Evolutionary conservation across 1,140 invertebrate genomes (phyloP), one percentile per base, ranked within the genome.

Genomic region (Papilio machaon): DNA sequence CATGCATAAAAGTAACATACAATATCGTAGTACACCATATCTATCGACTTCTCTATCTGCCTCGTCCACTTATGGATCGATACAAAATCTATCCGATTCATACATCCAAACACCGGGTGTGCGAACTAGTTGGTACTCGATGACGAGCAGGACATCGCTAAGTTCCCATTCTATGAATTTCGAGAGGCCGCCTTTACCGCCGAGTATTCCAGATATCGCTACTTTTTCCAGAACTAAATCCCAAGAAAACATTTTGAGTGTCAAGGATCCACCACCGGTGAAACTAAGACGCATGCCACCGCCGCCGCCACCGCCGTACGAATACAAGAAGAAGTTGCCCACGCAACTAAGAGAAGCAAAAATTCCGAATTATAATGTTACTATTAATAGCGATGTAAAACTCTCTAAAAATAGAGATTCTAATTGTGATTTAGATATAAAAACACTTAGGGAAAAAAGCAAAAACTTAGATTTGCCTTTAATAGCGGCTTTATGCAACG

Each of bases 401-500:
- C 81, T 78, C 38, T 90, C 81, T 85, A 94, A 90, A 91, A 76
- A 82, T 80, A 93, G 88, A 85, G 88, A 91, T 82, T 81, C 87
- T 79, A 93, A 94, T 88, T 91, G 91, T 91, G 92, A 97, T 88
- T 92, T 98, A 84, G 97, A 98, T 89, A 98, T 98, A 82, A 96
- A 96, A 82, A 96, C 97, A 64, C 93, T 98, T 58, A 95, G 98
- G 47, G 97, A 98, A 91, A 98, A 98, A 94, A 98, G 97, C 94
- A 97, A 97, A 83, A 97, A 98, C 87, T 93, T 98, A 83, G 98
- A 98, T 92, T 94, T 99, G 87, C 98, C 98, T 17, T 94, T 99
- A 46, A 98, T 99, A 87, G 97, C 97, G 58, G 98, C 98, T 6
- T 94, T 99, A 74, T 99, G 98, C 94, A 98, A 98, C 89, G 98